Percentiles rank a stretch among this genome's conserved stretches.
These are phyloP conservation scores for Aproaerema taeniolella DNA, from an alignment of 2,888 invertebrate species.

Conservation along the genomic window DNA sequence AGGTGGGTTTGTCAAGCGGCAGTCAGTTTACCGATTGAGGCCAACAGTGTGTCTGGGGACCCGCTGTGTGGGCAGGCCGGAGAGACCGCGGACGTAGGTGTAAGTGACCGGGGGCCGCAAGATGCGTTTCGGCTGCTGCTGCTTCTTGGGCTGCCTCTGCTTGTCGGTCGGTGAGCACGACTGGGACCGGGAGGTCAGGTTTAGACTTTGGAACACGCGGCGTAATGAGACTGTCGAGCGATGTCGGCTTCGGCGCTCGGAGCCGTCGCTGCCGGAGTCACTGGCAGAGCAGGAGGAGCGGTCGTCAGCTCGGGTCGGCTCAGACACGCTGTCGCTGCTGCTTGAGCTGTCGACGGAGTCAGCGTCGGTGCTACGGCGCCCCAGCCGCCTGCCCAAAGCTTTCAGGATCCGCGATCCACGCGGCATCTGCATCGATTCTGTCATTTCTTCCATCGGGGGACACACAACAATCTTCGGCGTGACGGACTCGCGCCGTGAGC, in stretches of 20 bases:
- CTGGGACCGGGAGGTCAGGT: slow-evolving; percentile 79
- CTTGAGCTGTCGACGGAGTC: slow-evolving; percentile 64
- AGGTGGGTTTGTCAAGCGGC: slow-evolving; percentile 15
- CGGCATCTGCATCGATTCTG: slow-evolving; percentile 73
- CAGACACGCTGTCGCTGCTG: slow-evolving; percentile 64
- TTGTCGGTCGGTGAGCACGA: slow-evolving; percentile 77
- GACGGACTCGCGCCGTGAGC: slow-evolving; percentile 45
- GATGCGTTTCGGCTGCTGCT: slow-evolving; percentile 83
- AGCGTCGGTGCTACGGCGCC: slow-evolving; percentile 66
- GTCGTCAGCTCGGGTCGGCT: slow-evolving; percentile 51
- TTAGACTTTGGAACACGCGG: slow-evolving; percentile 84
- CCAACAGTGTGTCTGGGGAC: slow-evolving; percentile 80
- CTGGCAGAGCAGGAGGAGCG: slow-evolving; percentile 77
- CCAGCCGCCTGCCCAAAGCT: slow-evolving; percentile 80
- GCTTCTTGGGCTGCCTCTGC: slow-evolving; percentile 71
- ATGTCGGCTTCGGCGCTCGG: slow-evolving; percentile 63
- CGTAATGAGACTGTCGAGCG: slow-evolving; percentile 82
- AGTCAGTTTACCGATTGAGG: slow-evolving; percentile 53
- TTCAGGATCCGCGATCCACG: slow-evolving; percentile 81
- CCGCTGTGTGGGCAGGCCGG: slow-evolving; percentile 88
- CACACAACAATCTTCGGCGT: slow-evolving; percentile 69
- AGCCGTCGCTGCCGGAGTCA: slow-evolving; percentile 80
- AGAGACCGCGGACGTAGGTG: slow-evolving; percentile 88
- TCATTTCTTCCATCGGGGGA: slow-evolving; percentile 70
- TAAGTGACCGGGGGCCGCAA: slow-evolving; percentile 87